These are phyloP conservation scores for Sycophila sp. DNA, from an alignment of 1,140 invertebrate genomes.

Conservation along the genomic window DNA sequence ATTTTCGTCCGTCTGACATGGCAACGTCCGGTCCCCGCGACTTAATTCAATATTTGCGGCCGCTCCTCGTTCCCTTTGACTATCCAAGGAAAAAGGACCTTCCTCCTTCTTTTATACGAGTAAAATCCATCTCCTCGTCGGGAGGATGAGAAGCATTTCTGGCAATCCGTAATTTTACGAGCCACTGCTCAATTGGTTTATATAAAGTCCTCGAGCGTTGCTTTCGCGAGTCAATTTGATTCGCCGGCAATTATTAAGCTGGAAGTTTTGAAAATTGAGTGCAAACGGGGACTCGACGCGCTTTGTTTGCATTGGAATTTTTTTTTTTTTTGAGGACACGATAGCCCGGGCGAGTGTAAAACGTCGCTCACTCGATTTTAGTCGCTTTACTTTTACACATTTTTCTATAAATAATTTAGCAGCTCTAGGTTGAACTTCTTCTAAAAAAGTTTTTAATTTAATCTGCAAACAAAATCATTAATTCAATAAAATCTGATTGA, in stretches of 20 bases:
- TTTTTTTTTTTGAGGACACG: too few species aligned
- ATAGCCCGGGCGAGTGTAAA: too few species aligned
- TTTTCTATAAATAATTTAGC: too few species aligned
- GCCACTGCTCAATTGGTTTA: conserved; percentile 2
- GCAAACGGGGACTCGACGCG: background rate
- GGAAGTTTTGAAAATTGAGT: conserved; percentile 12
- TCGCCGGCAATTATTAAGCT: background rate
- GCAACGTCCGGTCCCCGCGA: too few species aligned
- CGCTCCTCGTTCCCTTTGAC: background rate
- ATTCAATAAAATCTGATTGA: too few species aligned
- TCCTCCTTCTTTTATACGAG: background rate
- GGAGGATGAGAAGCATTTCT: background rate
- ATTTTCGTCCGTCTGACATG: background rate
- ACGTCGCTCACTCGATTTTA: too few species aligned
- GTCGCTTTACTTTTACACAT: too few species aligned
- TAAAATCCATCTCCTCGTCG: background rate
- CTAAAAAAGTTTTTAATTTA: too few species aligned
- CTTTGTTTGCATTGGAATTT: background rate
- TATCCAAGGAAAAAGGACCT: background rate
- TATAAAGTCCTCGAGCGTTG: too few species aligned
- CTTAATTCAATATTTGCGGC: conserved; percentile 16
- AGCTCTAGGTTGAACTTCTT: too few species aligned
- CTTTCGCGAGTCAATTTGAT: background rate
- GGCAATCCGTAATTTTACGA: background rate
- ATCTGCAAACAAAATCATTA: too few species aligned